These are phyloP conservation scores for Polylopha cassiicola DNA, from an alignment of 2,888 invertebrate species.

Conservation along the genomic window DNA sequence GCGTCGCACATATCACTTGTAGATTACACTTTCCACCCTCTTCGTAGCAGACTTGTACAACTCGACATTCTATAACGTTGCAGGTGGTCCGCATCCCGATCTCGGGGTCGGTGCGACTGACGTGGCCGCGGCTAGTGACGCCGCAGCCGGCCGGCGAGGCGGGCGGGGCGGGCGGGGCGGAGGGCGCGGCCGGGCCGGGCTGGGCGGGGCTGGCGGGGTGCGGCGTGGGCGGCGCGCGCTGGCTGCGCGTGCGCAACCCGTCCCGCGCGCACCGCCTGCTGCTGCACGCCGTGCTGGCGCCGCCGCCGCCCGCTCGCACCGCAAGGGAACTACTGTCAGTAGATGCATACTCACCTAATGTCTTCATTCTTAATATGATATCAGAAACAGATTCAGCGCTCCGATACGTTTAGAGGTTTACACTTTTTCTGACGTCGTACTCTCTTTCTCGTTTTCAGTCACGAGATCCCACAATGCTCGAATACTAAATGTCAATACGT, in stretches of 20 bases:
- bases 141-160: constrained; percentile 13
- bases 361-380: no score
- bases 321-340: constrained; percentile 17
- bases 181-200: constrained; percentile 33
- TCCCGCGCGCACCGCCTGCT: constrained; percentile 80
- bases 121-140: constrained; percentile 36
- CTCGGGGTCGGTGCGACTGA: constrained; percentile 29
- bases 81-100: constrained; percentile 38
- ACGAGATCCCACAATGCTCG: constrained; percentile 23
- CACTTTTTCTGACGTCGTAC: no score
- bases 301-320: neutral
- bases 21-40: no score
- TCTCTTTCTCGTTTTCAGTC: constrained; percentile 26
- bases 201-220: constrained; percentile 27
- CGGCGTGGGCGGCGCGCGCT: constrained; percentile 25
- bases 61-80: no score
- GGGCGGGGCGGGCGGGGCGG: constrained; percentile 21
- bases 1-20: constrained; percentile 10
- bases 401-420: no score
- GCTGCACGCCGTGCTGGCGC: constrained; percentile 69
- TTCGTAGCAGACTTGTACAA: no score
- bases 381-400: no score
- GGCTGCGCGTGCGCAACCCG: constrained; percentile 85
- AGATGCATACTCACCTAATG: no score
- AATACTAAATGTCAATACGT: constrained; percentile 28